phyloP scores from a whole-genome alignment of 2,888 invertebrate genomes.

The Ptilodon capucinus region DNA sequence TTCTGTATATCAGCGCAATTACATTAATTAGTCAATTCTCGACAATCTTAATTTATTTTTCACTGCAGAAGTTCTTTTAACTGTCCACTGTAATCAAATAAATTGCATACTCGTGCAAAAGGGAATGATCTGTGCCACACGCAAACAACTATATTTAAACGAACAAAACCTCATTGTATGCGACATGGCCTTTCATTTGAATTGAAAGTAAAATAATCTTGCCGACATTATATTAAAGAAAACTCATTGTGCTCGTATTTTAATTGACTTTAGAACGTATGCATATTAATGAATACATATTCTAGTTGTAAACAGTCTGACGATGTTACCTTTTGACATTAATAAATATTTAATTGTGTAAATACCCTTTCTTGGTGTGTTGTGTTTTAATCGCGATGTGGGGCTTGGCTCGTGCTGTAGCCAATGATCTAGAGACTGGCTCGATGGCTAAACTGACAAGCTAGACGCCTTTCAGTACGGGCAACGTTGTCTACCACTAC shows the following conservation, averaged over 20 bases:
- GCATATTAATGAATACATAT: slow-evolving; percentile 24
- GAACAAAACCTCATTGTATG: slow-evolving; percentile 35
- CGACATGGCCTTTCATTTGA: slow-evolving; percentile 29
- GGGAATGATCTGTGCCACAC: not conserved
- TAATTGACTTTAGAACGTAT: not conserved
- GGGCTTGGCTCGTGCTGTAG: too few species aligned
- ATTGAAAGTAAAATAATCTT: slow-evolving; percentile 7
- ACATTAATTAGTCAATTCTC: too few species aligned
- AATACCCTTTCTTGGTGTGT: slow-evolving; percentile 30
- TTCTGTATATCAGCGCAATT: too few species aligned
- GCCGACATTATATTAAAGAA: slow-evolving; percentile 1
- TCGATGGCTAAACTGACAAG: too few species aligned
- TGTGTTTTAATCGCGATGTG: not conserved
- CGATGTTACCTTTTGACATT: slow-evolving; percentile 48
- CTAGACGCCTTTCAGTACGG: too few species aligned
- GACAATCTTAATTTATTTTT: not conserved
- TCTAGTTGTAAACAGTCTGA: slow-evolving; percentile 23
- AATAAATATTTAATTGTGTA: slow-evolving; percentile 43
- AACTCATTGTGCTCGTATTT: slow-evolving; percentile 5
- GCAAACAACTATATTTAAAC: slow-evolving; percentile 12
- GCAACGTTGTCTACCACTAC: too few species aligned
- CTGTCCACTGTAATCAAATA: not conserved
- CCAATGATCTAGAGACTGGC: too few species aligned
- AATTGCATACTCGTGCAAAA: not conserved
- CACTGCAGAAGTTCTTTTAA: not conserved